These are phyloP conservation scores for Adoxophyes honmai DNA, from an alignment of 1,140 invertebrate species.

Conservation along the genomic window DNA sequence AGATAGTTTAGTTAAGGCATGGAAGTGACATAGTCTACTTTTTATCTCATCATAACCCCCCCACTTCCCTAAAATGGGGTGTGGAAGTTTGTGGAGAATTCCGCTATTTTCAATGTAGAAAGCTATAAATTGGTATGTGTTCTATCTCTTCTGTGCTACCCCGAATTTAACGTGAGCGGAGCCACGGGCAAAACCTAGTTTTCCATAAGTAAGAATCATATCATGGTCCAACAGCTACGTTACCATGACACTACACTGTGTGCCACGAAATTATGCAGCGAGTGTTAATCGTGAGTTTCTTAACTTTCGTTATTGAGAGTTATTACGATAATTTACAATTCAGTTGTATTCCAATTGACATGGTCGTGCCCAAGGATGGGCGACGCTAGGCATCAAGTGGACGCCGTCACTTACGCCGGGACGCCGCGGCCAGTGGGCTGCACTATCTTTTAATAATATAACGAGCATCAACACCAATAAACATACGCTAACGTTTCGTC, in stretches of 20 bases:
- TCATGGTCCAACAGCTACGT: too few species aligned
- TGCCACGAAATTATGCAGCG: background rate
- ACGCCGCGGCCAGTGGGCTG: background rate
- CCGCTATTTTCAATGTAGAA: too few species aligned
- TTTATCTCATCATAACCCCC: too few species aligned
- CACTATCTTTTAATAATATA: constrained; percentile 7
- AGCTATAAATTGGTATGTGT: too few species aligned
- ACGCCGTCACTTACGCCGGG: background rate
- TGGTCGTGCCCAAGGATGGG: background rate
- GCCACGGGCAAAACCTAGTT: too few species aligned
- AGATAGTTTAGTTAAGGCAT: too few species aligned
- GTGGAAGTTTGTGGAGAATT: too few species aligned
- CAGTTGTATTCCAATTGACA: constrained; percentile 12
- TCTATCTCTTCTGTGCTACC: too few species aligned
- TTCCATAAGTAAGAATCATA: too few species aligned
- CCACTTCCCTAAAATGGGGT: too few species aligned
- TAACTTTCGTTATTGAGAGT: background rate
- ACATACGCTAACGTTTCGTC: background rate
- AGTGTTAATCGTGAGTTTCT: background rate
- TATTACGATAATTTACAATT: constrained; percentile 10
- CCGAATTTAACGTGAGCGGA: too few species aligned
- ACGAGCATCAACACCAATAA: background rate
- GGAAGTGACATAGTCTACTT: too few species aligned
- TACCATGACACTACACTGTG: background rate
- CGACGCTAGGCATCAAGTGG: background rate